Evolutionary conservation across 2,113 vertebrate genomes (phyloP).

Genomic region (Aegithalos caudatus): DNA sequence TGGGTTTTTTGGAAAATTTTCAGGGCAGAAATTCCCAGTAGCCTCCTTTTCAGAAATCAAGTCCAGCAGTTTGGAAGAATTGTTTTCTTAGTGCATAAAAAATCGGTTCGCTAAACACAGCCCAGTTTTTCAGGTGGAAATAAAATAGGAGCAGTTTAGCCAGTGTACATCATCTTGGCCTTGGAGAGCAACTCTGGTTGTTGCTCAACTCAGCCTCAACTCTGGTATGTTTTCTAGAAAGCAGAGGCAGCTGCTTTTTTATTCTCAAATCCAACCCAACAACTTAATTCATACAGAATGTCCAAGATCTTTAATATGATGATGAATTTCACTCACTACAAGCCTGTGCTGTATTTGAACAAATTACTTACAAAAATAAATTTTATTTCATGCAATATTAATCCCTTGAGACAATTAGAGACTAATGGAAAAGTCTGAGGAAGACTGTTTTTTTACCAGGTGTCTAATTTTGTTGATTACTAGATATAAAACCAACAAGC

Average conservation of each 20-base stretch:
- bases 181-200: not conserved
- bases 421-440: constrained; percentile 20
- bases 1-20: not conserved
- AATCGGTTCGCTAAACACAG: not conserved
- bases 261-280: not conserved
- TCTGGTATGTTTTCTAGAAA: not conserved
- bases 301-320: not conserved
- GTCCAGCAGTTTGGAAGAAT: not conserved
- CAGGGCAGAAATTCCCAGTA: not conserved
- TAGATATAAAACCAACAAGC: constrained; percentile 41
- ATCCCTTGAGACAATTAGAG: constrained; percentile 40
- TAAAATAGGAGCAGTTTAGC: not conserved
- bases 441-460: not conserved
- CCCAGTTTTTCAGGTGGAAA: not conserved
- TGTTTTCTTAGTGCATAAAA: not conserved
- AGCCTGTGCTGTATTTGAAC: not conserved
- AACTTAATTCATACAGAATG: not conserved
- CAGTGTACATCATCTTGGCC: not conserved
- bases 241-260: not conserved
- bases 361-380: not conserved
- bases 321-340: not conserved
- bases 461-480: constrained; percentile 55
- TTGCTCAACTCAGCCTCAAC: too few relatives aligned
- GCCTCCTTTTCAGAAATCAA: not conserved
- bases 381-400: constrained; percentile 45